A percentile compares a stretch with the other conserved stretches of the same genome.
Evolutionary conservation across 2,888 invertebrate species (phyloP).

Genomic region (Latrodectus hesperus): DNA sequence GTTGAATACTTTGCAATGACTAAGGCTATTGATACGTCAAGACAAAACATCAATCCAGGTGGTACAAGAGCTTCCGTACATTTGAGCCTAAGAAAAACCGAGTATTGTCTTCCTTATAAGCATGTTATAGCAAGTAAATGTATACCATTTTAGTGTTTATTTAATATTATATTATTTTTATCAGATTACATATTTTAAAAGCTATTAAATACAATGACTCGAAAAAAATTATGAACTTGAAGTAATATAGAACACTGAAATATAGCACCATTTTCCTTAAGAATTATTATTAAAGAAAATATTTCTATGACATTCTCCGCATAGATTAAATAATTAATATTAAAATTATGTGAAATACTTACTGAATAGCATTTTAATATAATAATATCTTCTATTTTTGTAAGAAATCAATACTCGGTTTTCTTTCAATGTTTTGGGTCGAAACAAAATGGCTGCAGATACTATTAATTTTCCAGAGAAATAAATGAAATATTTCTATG

Average conservation of each 20-base stretch:
- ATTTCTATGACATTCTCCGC: background rate
- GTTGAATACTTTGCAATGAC: constrained; percentile 67
- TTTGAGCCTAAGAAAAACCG: background rate
- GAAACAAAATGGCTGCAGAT: background rate
- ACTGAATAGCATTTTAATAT: background rate
- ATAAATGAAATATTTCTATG: background rate
- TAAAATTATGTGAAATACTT: background rate
- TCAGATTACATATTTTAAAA: background rate
- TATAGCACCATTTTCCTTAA: background rate
- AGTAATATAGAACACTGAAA: too few species aligned
- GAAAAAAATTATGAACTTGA: too few species aligned
- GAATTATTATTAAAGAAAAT: background rate
- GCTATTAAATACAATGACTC: background rate
- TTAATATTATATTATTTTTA: too few species aligned
- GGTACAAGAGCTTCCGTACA: constrained; percentile 18
- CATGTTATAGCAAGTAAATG: too few species aligned
- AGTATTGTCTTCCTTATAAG: constrained; percentile 6
- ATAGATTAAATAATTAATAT: background rate
- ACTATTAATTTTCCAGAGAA: background rate
- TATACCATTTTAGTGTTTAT: too few species aligned
- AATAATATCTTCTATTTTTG: too few species aligned
- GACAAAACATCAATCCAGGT: constrained; percentile 54
- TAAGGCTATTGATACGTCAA: constrained; percentile 64
- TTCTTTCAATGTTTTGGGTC: constrained; percentile 28
- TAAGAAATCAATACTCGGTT: constrained; percentile 18